A percentile compares a stretch with the other conserved stretches of the same genome.
These are phyloP conservation scores for Xiphophorus hellerii DNA, from an alignment of 2,113 vertebrate genomes.

Conservation along the genomic window DNA sequence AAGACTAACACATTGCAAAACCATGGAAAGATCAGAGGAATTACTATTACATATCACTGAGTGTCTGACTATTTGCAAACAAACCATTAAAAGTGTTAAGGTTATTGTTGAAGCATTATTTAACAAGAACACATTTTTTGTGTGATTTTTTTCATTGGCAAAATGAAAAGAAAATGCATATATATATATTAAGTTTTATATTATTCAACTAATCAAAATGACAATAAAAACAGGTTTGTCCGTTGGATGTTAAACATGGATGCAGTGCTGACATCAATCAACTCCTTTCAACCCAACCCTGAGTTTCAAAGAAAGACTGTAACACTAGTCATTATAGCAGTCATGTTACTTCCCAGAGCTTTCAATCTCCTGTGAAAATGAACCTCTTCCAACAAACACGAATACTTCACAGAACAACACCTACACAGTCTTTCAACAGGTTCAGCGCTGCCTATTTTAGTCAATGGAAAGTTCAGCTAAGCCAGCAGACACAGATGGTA, in stretches of 20 bases:
- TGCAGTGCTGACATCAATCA: background rate
- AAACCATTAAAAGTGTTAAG: conserved; percentile 1
- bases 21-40: conserved; percentile 24
- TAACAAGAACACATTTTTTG: background rate
- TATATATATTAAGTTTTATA: background rate
- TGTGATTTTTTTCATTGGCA: background rate
- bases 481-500: background rate
- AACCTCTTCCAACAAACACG: background rate
- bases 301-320: background rate
- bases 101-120: background rate
- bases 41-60: conserved; percentile 7
- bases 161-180: background rate
- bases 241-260: background rate
- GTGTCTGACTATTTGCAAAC: conserved; percentile 7
- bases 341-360: too few relatives aligned
- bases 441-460: background rate
- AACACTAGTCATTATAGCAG: background rate
- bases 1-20: conserved; percentile 29
- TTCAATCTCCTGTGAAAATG: background rate
- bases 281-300: background rate
- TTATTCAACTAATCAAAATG: background rate
- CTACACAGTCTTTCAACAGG: background rate
- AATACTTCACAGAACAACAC: conserved; percentile 2
- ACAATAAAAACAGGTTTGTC: background rate
- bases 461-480: background rate